These are phyloP conservation scores for Holothuria leucospilota DNA, from an alignment of 53 echinoderm and acorn worm genomes.

Conservation along the genomic window DNA sequence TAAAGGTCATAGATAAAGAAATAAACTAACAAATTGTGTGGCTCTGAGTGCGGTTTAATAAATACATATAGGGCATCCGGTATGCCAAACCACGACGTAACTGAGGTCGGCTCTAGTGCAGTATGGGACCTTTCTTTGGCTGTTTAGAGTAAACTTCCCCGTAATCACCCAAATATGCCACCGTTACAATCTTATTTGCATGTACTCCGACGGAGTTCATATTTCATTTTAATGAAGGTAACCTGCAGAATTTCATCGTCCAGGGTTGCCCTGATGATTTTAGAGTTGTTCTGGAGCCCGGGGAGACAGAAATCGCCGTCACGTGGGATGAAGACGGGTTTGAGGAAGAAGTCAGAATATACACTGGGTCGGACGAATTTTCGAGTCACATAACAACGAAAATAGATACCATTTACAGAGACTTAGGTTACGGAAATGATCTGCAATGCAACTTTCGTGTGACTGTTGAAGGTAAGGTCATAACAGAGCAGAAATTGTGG, in stretches of 20 bases:
- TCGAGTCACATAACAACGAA: neutral
- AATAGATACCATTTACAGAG: neutral
- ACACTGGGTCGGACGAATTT: neutral
- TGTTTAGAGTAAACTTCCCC: no score
- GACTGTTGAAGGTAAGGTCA: constrained; percentile 5
- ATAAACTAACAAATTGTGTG: no score
- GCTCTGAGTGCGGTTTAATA: no score
- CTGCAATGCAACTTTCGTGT: neutral
- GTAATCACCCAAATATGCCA: no score
- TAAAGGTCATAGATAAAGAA: no score
- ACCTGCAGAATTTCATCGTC: constrained; percentile 8
- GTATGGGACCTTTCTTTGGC: no score
- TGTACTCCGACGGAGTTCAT: neutral
- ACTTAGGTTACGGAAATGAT: neutral
- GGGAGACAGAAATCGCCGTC: neutral
- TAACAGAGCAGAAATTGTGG: no score
- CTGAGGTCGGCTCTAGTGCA: no score
- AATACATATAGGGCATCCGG: no score
- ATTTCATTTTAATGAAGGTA: constrained; percentile 8
- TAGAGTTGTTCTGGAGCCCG: neutral
- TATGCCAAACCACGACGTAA: no score
- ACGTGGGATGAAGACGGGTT: neutral
- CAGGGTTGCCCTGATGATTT: constrained; percentile 12
- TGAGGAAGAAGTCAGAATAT: neutral
- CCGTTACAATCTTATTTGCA: no score